These are phyloP conservation scores for Emberiza fucata DNA, from an alignment of 2,113 vertebrate genomes.

Conservation along the genomic window DNA sequence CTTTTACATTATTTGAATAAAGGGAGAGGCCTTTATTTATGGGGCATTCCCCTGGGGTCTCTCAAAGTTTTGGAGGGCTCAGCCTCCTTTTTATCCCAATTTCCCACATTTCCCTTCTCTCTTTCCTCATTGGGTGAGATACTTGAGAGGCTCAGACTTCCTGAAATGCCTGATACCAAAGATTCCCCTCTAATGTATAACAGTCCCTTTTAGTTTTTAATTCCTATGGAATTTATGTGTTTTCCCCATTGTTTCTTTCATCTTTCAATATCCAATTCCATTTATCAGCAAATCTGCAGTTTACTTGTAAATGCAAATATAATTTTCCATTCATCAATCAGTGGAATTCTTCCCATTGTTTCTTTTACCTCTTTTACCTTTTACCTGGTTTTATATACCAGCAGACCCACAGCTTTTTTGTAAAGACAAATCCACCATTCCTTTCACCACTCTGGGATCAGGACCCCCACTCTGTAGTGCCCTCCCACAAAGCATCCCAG, in stretches of 20 bases:
- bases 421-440: not conserved
- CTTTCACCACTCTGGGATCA: not conserved
- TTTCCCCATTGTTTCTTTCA: not conserved
- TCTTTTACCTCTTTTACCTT: not conserved
- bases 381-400: not conserved
- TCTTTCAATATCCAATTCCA: not conserved
- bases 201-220: not conserved
- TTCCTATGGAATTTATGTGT: not conserved
- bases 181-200: not conserved
- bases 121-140: not conserved
- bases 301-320: not conserved
- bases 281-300: not conserved
- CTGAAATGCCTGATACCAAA: rapidly evolving
- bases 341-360: not conserved
- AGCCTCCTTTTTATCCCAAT: not conserved
- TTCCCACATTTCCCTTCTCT: not conserved
- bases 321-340: not conserved
- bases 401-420: not conserved
- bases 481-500: not conserved
- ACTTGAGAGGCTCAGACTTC: not conserved
- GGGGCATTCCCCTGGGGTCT: not conserved
- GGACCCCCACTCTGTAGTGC: not conserved
- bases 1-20: not conserved
- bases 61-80: not conserved
- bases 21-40: no score